Base-by-base conservation (phyloP, 1,140 invertebrate genomes). In the Orussus abietinus region DNA sequence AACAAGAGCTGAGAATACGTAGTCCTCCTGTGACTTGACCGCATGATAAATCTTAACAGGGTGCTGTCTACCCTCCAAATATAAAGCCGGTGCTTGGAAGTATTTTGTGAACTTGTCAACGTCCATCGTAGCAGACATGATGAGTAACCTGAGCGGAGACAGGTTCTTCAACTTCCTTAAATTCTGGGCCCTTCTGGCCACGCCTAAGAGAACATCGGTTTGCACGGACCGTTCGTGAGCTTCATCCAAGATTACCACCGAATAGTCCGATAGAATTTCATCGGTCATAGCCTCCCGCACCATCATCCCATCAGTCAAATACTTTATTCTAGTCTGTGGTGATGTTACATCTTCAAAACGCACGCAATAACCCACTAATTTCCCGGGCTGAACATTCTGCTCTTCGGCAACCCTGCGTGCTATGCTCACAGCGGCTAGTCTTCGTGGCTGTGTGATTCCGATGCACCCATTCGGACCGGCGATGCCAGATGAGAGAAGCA, bases 111-210 rank as follows among this genome's bases (percentile, higher is more conserved):
- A 97, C 56, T 90, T 83, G 66, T 96, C 90, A 9, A 92, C 89
- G 75, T 96, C 88, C 87, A 96, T 92, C 20, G 92, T 96, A 0
- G 94, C 94, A 10, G 92, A 96, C 84, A 96, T 96, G 10, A 97
- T 74, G 13, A 96, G 78, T 1, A 94, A 78, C 73, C 88, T 90
- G 12, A 92, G 58, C 5, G 78, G 77, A 6, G 72, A 55, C 11
- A 80, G 36, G 41, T 79, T 80, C 40, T 77, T 76, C 19, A 76
- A 61, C 57, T 77, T 79, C 36, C 90, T 76, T 42, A 83, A 71
- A 53, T 79, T 81, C 57, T 95, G 91, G 2, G 89, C 80, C 58
- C 78, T 71, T 75, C 92, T 84, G 9, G 89, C 79, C 62, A 94
- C 79, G 42, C 86, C 85, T 76, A 97, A 85, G 0, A 98, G 74